phyloP scores from a whole-genome alignment of 2,888 invertebrate genomes.

The Ceriagrion tenellum region DNA sequence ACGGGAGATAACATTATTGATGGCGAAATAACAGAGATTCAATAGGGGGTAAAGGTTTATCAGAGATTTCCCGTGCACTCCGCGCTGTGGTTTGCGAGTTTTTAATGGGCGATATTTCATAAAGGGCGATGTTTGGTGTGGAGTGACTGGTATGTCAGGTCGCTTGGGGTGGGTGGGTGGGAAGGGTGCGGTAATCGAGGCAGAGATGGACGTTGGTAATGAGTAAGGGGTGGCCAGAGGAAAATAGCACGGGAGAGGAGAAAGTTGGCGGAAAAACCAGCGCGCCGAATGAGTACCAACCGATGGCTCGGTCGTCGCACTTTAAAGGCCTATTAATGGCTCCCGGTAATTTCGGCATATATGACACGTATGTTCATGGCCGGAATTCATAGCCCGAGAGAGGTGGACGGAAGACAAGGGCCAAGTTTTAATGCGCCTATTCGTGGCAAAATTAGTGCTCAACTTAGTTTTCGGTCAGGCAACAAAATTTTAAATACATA shows the following conservation, averaged over 20 bases:
- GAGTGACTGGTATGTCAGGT: constrained; percentile 9
- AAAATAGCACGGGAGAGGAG: background rate
- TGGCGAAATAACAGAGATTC: constrained; percentile 32
- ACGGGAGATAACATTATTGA: background rate
- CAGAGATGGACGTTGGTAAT: background rate
- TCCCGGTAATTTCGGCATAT: background rate
- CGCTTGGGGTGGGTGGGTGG: background rate
- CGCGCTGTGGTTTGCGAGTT: constrained; percentile 14
- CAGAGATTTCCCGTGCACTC: constrained; percentile 17
- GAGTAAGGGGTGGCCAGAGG: background rate
- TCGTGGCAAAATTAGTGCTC: background rate
- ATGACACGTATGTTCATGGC: background rate
- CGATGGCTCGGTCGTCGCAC: background rate
- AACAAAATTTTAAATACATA: too few species aligned
- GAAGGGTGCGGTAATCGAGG: background rate
- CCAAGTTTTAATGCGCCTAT: background rate
- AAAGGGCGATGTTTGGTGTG: background rate
- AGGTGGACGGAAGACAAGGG: background rate
- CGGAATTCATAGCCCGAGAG: background rate
- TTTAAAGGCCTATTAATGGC: background rate
- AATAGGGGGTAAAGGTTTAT: constrained; percentile 18
- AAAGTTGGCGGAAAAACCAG: background rate
- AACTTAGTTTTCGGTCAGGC: background rate
- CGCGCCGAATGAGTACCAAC: background rate
- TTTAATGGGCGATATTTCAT: constrained; percentile 28